phyloP scores from a whole-genome alignment of 2,797 vertebrate species.

The Sphenopsis melanotis region DNA sequence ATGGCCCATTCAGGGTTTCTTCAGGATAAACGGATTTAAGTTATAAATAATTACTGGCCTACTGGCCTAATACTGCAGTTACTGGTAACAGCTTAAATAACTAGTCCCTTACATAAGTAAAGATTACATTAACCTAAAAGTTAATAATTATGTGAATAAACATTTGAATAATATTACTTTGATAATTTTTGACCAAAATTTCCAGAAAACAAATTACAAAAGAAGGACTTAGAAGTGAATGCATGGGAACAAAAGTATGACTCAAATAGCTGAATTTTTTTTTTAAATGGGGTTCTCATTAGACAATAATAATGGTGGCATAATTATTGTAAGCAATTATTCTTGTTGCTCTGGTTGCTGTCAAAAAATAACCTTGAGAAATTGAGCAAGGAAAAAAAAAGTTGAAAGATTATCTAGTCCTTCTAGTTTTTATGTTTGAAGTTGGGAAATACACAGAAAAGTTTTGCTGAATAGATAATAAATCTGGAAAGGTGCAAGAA shows the following conservation, averaged over 20 bases:
- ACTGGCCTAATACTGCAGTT: background rate
- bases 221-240: background rate
- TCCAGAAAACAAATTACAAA: background rate
- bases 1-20: conserved; percentile 9
- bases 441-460: background rate
- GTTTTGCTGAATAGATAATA: background rate
- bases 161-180: background rate
- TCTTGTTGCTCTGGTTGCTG: background rate
- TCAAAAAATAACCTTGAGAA: background rate
- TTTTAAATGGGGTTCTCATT: background rate
- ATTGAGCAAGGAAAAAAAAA: background rate
- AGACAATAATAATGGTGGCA: background rate
- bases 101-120: conserved; percentile 21
- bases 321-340: background rate
- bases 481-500: background rate
- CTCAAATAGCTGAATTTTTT: background rate
- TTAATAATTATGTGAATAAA: background rate
- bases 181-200: background rate
- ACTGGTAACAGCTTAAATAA: conserved; percentile 23
- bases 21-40: conserved; percentile 49
- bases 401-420: background rate
- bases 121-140: background rate
- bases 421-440: background rate
- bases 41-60: conserved; percentile 43
- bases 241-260: background rate